Percentiles rank a stretch among this genome's conserved stretches.
phyloP scores from a whole-genome alignment of 2,888 invertebrate genomes.

The Amphipoea lucens region DNA sequence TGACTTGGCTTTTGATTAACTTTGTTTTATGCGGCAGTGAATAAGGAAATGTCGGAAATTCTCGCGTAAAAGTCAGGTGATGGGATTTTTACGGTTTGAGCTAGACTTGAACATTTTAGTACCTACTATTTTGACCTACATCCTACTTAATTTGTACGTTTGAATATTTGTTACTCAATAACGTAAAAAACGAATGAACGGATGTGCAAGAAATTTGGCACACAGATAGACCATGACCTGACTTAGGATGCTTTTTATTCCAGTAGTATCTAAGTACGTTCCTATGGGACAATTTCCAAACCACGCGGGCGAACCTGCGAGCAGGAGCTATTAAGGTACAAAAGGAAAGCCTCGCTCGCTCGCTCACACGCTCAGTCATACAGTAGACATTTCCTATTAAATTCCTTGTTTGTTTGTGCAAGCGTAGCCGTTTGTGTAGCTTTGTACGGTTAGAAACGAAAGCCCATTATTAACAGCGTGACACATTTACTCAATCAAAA shows the following conservation, averaged over 20 bases:
- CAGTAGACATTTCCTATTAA: background rate
- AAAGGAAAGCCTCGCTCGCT: background rate
- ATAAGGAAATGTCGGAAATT: background rate
- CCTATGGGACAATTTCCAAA: background rate
- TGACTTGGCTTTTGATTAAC: conserved; percentile 8
- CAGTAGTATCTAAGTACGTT: background rate
- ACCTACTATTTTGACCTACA: background rate
- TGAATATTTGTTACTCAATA: background rate
- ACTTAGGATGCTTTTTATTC: background rate
- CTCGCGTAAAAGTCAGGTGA: background rate
- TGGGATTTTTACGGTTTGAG: background rate
- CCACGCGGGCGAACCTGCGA: background rate
- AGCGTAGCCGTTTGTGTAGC: background rate
- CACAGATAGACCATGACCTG: background rate
- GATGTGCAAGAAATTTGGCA: background rate
- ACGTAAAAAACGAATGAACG: background rate
- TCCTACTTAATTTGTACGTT: background rate
- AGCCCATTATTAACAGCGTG: background rate
- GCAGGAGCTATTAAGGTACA: background rate
- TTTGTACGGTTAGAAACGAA: background rate
- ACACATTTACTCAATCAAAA: background rate
- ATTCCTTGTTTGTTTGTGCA: background rate
- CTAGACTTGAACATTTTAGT: background rate
- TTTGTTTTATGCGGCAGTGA: conserved; percentile 19
- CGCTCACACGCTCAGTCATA: background rate